Conservation (phyloP, 2,113 vertebrate species). For the Mustelus asterias region DNA sequence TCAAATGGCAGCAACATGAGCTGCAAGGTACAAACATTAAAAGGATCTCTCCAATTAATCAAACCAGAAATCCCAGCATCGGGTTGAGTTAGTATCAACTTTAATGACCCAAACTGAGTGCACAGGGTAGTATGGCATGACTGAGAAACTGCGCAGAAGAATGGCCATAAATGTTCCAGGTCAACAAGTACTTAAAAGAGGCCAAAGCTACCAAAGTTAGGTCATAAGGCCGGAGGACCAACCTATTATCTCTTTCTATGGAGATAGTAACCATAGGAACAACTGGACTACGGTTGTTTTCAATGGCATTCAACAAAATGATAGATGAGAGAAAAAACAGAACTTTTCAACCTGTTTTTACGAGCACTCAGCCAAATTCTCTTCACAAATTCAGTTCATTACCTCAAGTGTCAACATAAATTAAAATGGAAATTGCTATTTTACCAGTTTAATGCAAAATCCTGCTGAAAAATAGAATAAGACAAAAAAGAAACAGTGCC, state of each 20-base stretch:
- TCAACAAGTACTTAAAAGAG: not conserved
- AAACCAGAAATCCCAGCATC: no score
- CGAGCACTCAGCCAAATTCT: not conserved
- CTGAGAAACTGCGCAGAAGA: not conserved
- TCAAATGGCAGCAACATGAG: no score
- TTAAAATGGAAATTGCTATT: not conserved
- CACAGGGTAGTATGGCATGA: not conserved
- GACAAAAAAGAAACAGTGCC: not conserved
- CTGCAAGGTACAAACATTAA: no score
- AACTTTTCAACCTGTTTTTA: not conserved
- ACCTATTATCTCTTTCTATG: not conserved
- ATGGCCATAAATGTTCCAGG: not conserved
- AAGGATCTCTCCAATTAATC: no score
- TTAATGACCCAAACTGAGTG: no score
- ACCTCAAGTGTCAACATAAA: not conserved
- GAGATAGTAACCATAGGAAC: slow-evolving; percentile 26
- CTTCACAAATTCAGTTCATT: not conserved
- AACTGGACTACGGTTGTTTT: not conserved
- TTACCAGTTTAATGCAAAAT: not conserved
- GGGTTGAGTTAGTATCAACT: no score
- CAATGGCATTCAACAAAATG: not conserved
- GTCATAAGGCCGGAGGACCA: not conserved
- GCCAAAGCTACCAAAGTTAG: not conserved
- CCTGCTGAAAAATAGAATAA: not conserved
- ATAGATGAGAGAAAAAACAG: not conserved